Evolutionary conservation across 2,797 vertebrate genomes (phyloP).

Genomic region (Staurois parvus): DNA sequence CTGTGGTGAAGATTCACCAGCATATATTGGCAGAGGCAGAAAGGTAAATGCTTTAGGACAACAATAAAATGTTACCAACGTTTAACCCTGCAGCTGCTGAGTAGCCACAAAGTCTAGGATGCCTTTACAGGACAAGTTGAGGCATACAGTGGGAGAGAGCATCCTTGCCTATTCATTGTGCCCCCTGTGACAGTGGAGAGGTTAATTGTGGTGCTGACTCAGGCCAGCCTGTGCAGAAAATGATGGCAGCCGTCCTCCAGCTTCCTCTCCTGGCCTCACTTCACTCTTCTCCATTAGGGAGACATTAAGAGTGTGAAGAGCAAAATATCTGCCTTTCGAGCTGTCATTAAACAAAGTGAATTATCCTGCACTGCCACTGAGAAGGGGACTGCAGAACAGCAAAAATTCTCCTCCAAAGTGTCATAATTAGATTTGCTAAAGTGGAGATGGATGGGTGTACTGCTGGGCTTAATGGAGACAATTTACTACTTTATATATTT

Average conservation of each 20-base stretch:
- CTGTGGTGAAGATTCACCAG: too few species aligned
- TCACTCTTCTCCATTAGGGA: constrained; percentile 62
- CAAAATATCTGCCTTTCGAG: constrained; percentile 50
- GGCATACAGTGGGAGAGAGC: too few species aligned
- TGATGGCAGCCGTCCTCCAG: constrained; percentile 9
- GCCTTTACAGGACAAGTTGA: too few species aligned
- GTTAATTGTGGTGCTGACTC: neutral
- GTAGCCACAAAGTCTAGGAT: too few species aligned
- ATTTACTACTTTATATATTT: constrained; percentile 18
- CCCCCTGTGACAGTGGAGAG: neutral
- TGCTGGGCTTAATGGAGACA: constrained; percentile 33
- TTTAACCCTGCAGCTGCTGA: too few species aligned
- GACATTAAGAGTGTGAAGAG: constrained; percentile 48
- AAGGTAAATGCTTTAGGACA: too few species aligned
- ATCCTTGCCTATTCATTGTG: neutral
- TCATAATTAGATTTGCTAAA: constrained; percentile 47
- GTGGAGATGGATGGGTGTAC: constrained; percentile 53
- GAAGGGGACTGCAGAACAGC: neutral
- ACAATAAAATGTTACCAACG: too few species aligned
- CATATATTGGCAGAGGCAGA: too few species aligned
- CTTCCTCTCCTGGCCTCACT: constrained; percentile 45
- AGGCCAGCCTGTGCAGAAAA: neutral
- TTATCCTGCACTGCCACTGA: neutral
- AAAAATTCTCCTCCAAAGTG: constrained; percentile 43
- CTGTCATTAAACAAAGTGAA: constrained; percentile 27